Evolutionary conservation across 2,113 vertebrate species (phyloP), one percentile per base, ranked within the genome.

Genomic region (Rattus rattus): DNA sequence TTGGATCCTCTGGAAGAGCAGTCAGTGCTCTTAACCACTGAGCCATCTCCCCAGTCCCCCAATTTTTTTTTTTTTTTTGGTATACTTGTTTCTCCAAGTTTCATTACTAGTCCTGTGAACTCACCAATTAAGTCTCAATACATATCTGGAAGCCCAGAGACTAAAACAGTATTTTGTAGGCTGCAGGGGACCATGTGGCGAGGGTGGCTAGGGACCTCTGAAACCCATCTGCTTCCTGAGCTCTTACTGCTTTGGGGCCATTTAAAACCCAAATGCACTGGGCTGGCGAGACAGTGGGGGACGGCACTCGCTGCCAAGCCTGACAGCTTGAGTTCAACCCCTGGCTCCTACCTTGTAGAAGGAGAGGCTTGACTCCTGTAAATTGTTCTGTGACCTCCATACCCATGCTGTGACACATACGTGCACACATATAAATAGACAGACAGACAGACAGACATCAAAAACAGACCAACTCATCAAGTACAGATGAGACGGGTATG

Each of bases 171-270:
- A 2, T 28, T 49, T 59, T 70, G 9, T 11, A 16, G 84, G 72
- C 20, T 11, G 39, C 0, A 0, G 17, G 28, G 49, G 61, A 5
- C 54, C 19, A 2, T 54, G n/a, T 54, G 39, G 24, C 7, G 4
- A 36, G 67, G 28, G 47, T 19, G 26, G 1, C 8, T 13, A 22
- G 39, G 10, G 24, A 36, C 39, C 47, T 5, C 36, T 28, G 73
- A n/a, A 30, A 12, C 19, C 22, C 30, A 89, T 24, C 56, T 70
- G 75, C 70, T 92, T 56, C 39, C 26, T 3, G 43, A 7, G n/a
- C 87, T 76, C 49, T 79, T 30, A 36, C 1, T 2, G 76, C 49
- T 63, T 69, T 72, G 76, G 73, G 61, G 19, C 59, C 4, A 22
- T 96, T 97, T 43, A 80, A 70, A 43, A 52, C 84, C 63, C 63